Evolutionary conservation across 64 coral and sea anemone species (phyloP), one percentile per base, ranked within the genome.

Genomic region (Dendrophyllia cribrosa): DNA sequence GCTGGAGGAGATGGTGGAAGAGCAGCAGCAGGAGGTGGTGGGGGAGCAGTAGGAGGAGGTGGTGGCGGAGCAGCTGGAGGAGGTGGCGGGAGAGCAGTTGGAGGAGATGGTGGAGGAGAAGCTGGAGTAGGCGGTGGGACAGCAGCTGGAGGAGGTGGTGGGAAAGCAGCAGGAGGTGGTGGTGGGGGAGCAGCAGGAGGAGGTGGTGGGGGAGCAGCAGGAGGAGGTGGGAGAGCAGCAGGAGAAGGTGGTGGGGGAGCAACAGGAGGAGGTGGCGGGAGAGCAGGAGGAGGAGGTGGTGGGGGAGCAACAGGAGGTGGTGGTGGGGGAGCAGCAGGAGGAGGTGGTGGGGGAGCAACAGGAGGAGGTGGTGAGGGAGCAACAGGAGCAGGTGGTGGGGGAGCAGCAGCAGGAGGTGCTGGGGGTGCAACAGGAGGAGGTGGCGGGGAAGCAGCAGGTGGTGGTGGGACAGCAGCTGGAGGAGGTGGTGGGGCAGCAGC

Each of bases 101-200:
- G 53, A 20, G 65, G 20, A 50, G 71, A 26, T 55, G 44, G 71
- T 15, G 49, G 56, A 12, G 82, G 75, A 23, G 49, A 9, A 61
- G 91, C 59, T 43, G 72, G 49, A 13, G 74, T 19, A 70, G 83
- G 59, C 17, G 83, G 63, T 52, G 92, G 76, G 11, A 73, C 51
- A 66, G 85, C 52, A 64, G 64, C 63, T 19, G 74, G 63, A 9
- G 59, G 9, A 62, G 92, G 86, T 26, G 74, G 60, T 59, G 92
- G 67, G 55, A 6, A 15, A 16, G 79, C 24, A 6, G 72, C 59
- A 59, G 92, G 85, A 17, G 51, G 51, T 66, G 83, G 46, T 6
- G 75, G 51, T 64, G 91, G 67, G 22, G 70, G 13, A 59, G 90
- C 68, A 45, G 71, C 20, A 1, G 73, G 65, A 5, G 89, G 46